These are phyloP conservation scores for Pangasius macronema DNA, from an alignment of 2,797 vertebrate genomes.

Conservation along the genomic window DNA sequence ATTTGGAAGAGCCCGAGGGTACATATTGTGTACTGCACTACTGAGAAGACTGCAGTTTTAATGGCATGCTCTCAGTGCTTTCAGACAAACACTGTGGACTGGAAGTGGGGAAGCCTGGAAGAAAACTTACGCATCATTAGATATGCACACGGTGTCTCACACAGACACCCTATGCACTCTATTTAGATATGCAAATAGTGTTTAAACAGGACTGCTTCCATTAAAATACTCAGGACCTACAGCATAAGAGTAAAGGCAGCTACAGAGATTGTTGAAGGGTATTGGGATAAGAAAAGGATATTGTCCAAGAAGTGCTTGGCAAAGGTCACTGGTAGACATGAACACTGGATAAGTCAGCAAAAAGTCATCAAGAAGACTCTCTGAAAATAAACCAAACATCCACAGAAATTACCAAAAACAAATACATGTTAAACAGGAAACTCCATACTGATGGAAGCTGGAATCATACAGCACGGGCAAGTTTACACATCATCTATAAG, in stretches of 20 bases:
- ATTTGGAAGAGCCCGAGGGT: conserved; percentile 21
- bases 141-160: neutral
- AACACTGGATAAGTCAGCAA: conserved; percentile 95
- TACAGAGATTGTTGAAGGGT: neutral
- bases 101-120: neutral
- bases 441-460: neutral
- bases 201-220: neutral
- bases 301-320: conserved; percentile 94
- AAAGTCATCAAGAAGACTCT: conserved; percentile 93
- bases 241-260: neutral
- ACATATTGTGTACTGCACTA: neutral
- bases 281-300: conserved; percentile 81
- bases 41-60: conserved; percentile 11
- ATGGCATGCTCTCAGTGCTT: neutral
- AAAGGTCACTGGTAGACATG: conserved; percentile 95
- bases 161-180: neutral
- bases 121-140: neutral
- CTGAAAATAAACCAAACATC: conserved; percentile 69
- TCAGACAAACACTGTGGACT: neutral
- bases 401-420: neutral
- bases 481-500: neutral
- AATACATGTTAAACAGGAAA: neutral
- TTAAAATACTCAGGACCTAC: neutral
- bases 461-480: neutral
- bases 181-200: neutral